phyloP scores from a whole-genome alignment of 2,888 invertebrate species.

The Craniophora ligustri region DNA sequence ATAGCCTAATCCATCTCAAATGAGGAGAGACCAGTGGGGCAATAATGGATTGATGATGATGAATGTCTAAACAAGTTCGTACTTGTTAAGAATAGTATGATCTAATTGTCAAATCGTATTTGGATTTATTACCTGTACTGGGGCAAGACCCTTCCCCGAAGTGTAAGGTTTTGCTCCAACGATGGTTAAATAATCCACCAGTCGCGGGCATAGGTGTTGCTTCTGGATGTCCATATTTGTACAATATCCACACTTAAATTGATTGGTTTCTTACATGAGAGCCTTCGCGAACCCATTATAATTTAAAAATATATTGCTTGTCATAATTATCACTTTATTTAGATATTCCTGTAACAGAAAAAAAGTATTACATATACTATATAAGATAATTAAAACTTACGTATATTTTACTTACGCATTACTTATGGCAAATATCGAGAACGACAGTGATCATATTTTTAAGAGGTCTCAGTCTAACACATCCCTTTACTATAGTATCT shows the following conservation, averaged over 20 bases:
- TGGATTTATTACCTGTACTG: conserved; percentile 91
- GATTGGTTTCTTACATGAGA: conserved; percentile 59
- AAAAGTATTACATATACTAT: conserved; percentile 4
- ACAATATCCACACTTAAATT: conserved; percentile 60
- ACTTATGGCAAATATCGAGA: too few relatives aligned
- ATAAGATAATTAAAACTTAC: too few relatives aligned
- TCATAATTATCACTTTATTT: conserved; percentile 81
- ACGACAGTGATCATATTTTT: too few relatives aligned
- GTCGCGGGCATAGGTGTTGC: conserved; percentile 94
- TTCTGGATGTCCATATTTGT: conserved; percentile 90
- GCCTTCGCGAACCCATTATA: conserved; percentile 75
- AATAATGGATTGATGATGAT: too few relatives aligned
- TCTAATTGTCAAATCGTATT: background rate
- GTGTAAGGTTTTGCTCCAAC: conserved; percentile 96
- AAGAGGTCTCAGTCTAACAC: too few relatives aligned
- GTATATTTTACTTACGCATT: too few relatives aligned
- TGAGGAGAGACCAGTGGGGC: too few relatives aligned
- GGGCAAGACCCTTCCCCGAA: conserved; percentile 90
- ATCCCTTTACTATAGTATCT: too few relatives aligned
- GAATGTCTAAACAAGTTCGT: too few relatives aligned
- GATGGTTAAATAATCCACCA: conserved; percentile 98
- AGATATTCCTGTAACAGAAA: conserved; percentile 64
- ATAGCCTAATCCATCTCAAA: too few relatives aligned
- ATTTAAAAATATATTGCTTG: conserved; percentile 82
- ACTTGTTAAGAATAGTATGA: too few relatives aligned